phyloP scores from a whole-genome alignment of 2,113 vertebrate species.

The Cyprinodon brontotheroides region DNA sequence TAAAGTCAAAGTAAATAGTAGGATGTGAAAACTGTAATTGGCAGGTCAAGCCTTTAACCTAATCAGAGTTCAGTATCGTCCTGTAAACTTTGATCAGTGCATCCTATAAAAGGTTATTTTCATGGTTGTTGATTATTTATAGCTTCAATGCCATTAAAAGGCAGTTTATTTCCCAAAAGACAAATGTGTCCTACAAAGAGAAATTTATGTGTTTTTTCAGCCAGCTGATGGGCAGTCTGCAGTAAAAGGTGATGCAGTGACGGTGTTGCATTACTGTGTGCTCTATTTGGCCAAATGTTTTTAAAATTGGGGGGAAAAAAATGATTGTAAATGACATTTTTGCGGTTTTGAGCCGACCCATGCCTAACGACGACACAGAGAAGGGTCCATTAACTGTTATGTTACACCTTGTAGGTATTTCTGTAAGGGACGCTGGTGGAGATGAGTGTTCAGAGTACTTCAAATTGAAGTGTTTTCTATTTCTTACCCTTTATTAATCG shows the following conservation, averaged over 20 bases:
- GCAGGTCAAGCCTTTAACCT: neutral
- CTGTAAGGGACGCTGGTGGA: constrained; percentile 64
- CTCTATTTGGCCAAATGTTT: neutral
- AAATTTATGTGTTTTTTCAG: neutral
- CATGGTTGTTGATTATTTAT: neutral
- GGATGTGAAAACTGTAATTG: neutral
- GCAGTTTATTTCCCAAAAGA: neutral
- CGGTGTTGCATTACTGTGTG: neutral
- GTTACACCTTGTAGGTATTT: constrained; percentile 36
- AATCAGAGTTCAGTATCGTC: neutral
- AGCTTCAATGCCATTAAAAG: neutral
- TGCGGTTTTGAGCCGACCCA: neutral
- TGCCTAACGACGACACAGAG: neutral
- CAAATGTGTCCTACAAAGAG: neutral
- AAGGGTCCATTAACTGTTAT: constrained; percentile 16
- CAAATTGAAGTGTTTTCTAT: constrained; percentile 86
- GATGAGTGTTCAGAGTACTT: constrained; percentile 80
- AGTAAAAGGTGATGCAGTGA: neutral
- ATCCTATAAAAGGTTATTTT: neutral
- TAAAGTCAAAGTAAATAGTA: neutral
- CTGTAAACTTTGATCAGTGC: neutral
- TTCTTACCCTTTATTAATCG: constrained; percentile 69
- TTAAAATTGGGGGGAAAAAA: neutral
- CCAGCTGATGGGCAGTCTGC: neutral
- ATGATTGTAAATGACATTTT: neutral